Conservation (phyloP, 2,113 vertebrate species). For the Sphaerodactylus townsendi region DNA sequence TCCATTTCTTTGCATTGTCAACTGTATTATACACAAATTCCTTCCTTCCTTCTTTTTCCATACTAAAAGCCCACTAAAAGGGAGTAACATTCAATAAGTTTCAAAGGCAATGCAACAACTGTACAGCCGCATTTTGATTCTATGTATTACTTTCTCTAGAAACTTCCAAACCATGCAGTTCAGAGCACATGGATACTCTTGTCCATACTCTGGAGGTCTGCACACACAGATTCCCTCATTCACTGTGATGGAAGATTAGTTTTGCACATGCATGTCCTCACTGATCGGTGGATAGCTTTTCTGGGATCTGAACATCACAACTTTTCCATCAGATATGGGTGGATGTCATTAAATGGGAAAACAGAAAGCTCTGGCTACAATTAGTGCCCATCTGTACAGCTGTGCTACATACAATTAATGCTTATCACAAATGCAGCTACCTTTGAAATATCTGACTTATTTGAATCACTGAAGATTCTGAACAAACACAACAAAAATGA, state of each 20-base stretch:
- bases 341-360: background rate
- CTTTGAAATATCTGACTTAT: background rate
- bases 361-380: background rate
- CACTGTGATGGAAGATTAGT: background rate
- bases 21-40: background rate
- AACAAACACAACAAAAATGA: background rate
- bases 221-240: background rate
- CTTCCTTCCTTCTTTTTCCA: no score
- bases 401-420: background rate
- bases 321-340: background rate
- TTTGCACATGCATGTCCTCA: background rate
- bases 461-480: background rate
- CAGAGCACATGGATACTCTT: background rate
- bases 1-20: background rate
- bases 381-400: background rate
- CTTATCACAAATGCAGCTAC: background rate
- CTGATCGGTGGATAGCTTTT: background rate
- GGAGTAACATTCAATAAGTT: background rate
- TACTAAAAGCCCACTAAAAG: background rate
- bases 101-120: background rate
- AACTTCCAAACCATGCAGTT: background rate
- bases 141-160: background rate
- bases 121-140: background rate
- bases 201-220: background rate
- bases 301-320: no score